A percentile compares a stretch with the other conserved stretches of the same genome.
phyloP scores from a whole-genome alignment of 2,113 vertebrate genomes.

The Lepisosteus osseus region DNA sequence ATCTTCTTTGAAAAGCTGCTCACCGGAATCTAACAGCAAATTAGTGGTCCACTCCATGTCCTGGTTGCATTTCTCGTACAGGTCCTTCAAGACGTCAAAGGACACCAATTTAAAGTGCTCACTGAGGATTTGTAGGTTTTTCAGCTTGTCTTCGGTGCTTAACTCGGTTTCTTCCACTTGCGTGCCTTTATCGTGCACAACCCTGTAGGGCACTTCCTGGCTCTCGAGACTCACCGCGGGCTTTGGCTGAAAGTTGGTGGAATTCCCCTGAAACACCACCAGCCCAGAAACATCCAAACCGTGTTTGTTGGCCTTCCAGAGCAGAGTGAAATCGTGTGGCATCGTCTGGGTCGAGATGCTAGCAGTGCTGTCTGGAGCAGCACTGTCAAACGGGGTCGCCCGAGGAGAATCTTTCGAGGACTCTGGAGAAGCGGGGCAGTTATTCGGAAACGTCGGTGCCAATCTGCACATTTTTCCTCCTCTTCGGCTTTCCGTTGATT shows the following conservation, averaged over 20 bases:
- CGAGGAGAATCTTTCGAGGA: slow-evolving; percentile 15
- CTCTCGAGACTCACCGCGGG: slow-evolving; percentile 36
- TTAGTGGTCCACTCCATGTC: slow-evolving; percentile 93
- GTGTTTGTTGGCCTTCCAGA: slow-evolving; percentile 81
- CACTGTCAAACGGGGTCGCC: background rate
- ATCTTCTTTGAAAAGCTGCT: slow-evolving; percentile 72
- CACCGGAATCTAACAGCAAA: slow-evolving; percentile 87
- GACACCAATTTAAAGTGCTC: slow-evolving; percentile 83
- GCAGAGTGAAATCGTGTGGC: slow-evolving; percentile 80
- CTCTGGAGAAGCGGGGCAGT: slow-evolving; percentile 33
- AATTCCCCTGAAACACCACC: slow-evolving; percentile 64
- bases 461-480: slow-evolving; percentile 70
- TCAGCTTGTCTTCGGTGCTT: slow-evolving; percentile 55
- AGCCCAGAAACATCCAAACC: slow-evolving; percentile 51
- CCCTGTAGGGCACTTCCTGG: slow-evolving; percentile 76
- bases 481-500: slow-evolving; percentile 56
- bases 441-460: slow-evolving; percentile 75
- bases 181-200: slow-evolving; percentile 83
- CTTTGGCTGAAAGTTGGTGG: slow-evolving; percentile 72
- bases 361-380: background rate
- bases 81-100: slow-evolving; percentile 84
- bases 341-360: slow-evolving; percentile 74
- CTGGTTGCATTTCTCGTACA: slow-evolving; percentile 91
- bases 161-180: slow-evolving; percentile 87
- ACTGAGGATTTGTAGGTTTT: slow-evolving; percentile 78